phyloP scores from a whole-genome alignment of 23 tunicate species.

The Oikopleura dioica region DNA sequence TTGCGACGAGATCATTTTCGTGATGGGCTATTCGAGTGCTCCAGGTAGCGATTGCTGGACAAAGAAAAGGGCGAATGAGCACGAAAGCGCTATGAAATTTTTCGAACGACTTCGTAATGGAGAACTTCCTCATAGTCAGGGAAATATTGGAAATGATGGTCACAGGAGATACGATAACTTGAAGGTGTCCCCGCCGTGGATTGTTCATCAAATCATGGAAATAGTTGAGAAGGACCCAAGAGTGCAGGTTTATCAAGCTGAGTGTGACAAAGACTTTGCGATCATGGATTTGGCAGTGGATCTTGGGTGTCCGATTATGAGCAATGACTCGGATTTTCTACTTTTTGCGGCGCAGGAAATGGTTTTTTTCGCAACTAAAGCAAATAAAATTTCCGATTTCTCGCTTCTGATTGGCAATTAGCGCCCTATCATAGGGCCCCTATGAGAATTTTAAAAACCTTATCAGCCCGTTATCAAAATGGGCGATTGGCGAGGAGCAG shows the following conservation, averaged over 20 bases:
- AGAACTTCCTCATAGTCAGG: background rate
- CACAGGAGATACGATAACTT: background rate
- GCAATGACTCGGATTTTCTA: background rate
- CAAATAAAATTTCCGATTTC: too few relatives aligned
- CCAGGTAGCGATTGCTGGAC: constrained; percentile 33
- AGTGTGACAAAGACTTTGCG: background rate
- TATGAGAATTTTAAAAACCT: too few relatives aligned
- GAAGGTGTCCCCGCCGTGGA: too few relatives aligned
- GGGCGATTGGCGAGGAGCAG: too few relatives aligned
- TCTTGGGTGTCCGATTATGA: background rate
- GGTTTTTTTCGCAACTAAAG: too few relatives aligned
- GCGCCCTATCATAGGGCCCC: too few relatives aligned
- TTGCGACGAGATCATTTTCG: background rate
- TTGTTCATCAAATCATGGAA: background rate
- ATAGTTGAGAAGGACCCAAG: background rate
- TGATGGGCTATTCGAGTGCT: constrained; percentile 27
- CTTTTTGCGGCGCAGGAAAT: background rate
- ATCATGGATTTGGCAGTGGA: background rate
- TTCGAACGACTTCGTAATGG: background rate
- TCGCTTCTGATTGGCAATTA: too few relatives aligned
- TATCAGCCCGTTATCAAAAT: too few relatives aligned
- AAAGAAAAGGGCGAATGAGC: background rate
- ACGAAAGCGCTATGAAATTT: background rate
- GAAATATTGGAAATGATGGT: background rate
- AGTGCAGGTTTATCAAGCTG: background rate